These are phyloP conservation scores for Hippocampus guttulatus DNA, from an alignment of 2,113 vertebrate species.

Conservation along the genomic window DNA sequence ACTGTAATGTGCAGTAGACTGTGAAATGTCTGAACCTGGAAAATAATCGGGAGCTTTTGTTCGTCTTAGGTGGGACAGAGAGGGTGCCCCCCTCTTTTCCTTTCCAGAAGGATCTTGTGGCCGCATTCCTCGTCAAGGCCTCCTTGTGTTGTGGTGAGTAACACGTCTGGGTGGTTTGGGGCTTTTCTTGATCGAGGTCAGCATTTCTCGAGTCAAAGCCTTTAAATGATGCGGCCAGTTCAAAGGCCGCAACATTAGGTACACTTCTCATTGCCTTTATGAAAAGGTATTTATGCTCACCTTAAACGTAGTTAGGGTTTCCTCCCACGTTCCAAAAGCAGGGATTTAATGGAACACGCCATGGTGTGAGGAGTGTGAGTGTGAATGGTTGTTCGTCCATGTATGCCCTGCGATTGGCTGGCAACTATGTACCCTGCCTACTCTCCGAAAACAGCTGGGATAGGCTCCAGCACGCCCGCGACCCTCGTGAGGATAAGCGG, in stretches of 20 bases:
- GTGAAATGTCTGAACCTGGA: conserved; percentile 55
- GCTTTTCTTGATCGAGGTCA: conserved; percentile 15
- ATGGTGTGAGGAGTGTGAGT: too few species aligned
- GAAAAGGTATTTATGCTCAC: neutral
- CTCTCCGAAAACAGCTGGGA: too few species aligned
- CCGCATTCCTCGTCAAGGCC: conserved; percentile 39
- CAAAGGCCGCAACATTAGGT: neutral
- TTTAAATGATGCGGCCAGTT: neutral
- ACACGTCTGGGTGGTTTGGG: conserved; percentile 17
- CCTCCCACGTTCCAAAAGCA: too few species aligned
- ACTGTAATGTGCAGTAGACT: conserved; percentile 59
- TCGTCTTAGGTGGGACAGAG: conserved; percentile 33
- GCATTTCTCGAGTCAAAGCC: neutral
- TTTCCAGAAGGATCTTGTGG: conserved; percentile 12
- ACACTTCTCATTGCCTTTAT: neutral
- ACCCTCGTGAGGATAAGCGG: too few species aligned
- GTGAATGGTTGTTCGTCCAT: too few species aligned
- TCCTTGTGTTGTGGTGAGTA: conserved; percentile 27
- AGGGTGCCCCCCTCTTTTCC: conserved; percentile 12
- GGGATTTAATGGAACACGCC: too few species aligned
- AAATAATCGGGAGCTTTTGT: conserved; percentile 53
- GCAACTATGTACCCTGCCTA: too few species aligned
- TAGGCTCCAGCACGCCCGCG: too few species aligned
- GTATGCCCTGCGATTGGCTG: too few species aligned
- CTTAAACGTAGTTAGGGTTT: too few species aligned